Evolutionary conservation across 2,888 invertebrate genomes (phyloP).

Genomic region (Xestia ashworthii): DNA sequence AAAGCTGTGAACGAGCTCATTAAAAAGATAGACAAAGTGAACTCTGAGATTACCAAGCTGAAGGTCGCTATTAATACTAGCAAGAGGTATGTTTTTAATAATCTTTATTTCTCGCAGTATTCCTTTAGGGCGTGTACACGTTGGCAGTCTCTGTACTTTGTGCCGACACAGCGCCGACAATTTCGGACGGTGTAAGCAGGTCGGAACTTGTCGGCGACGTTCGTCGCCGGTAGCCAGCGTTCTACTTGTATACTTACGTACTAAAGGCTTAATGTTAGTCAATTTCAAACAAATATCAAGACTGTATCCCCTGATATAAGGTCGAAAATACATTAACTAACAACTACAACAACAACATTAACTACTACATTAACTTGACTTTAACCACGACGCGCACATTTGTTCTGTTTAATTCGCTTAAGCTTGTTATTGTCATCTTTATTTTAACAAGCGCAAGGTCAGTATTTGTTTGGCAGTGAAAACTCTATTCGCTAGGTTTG

Average conservation of each 20-base stretch:
- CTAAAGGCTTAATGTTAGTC: neutral
- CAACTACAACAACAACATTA: too few species aligned
- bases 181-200: too few species aligned
- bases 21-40: slow-evolving; percentile 93
- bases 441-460: neutral
- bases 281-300: neutral
- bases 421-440: neutral
- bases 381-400: neutral
- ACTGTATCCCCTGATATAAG: neutral
- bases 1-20: slow-evolving; percentile 92
- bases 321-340: neutral
- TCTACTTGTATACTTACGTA: too few species aligned
- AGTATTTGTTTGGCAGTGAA: neutral
- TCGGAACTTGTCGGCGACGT: too few species aligned
- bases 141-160: too few species aligned
- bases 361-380: neutral
- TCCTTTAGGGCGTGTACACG: neutral
- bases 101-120: neutral
- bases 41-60: slow-evolving; percentile 92
- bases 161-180: too few species aligned
- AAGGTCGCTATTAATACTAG: slow-evolving; percentile 93
- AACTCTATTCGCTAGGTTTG: neutral
- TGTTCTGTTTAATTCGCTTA: neutral
- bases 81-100: slow-evolving; percentile 75
- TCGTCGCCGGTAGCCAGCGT: too few species aligned